Evolutionary conservation across 2,113 vertebrate genomes (phyloP), one percentile per base, ranked within the genome.

Genomic region (Chauna torquata): DNA sequence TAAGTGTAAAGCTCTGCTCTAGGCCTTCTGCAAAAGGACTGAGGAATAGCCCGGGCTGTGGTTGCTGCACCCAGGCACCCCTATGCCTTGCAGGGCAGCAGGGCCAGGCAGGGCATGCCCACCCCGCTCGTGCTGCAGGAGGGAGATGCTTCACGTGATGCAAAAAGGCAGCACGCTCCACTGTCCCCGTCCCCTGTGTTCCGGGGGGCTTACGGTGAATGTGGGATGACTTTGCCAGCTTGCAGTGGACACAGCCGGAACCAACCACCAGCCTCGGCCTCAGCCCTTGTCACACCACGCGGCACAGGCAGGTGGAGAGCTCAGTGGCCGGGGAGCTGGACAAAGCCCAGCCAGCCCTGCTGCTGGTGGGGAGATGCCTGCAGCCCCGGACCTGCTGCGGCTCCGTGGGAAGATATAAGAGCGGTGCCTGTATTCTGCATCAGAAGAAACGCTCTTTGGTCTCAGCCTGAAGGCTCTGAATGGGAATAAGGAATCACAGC

Each of bases 181-280:
- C n/a, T 0, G 4, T 34, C 8, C 40, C 20, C 16, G 62, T 68
- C n/a, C 11, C 8, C 42, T 22, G 28, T 0, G 0, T 49, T 84
- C 59, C 32, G 0, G 5, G 49, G 27, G 62, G 38, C 45, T 58
- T n/a, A 18, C 23, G 38, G 30, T 1, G 1, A 65, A 65, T 23
- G 4, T 34, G 28, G 10, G 45, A 27, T 75, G 70, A 36, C 40
- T 81, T 62, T 42, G 25, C n/a, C 13, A 16, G 47, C 34, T n/a
- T 66, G 28, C 34, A 54, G 50, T 19, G 47, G 47, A 17, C 38
- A 32, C 52, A 86, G 50, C 27, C 59, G 55, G 65, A 66, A 32
- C 28, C 0, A 1, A 66, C n/a, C 79, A 38, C 52, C 40, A 32
- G 38, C 8, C 44, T 44, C 57, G 23, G 16, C 65, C 44, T 65